Conservation (phyloP, 2,797 vertebrate genomes). For the Nannoperca australis region DNA sequence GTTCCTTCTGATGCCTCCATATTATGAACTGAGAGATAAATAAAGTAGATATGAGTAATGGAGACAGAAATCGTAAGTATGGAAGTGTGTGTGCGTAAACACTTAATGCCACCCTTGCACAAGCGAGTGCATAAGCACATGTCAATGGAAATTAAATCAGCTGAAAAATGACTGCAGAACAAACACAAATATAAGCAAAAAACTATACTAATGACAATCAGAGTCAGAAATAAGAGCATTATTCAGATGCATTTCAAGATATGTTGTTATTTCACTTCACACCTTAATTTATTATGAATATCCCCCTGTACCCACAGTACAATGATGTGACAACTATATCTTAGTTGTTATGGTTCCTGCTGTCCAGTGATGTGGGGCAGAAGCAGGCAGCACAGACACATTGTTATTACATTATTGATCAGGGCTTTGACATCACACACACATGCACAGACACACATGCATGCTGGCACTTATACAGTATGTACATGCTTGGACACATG, state of each 20-base stretch:
- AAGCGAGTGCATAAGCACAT: no score
- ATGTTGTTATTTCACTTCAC: background rate
- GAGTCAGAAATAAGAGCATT: background rate
- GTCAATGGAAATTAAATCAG: background rate
- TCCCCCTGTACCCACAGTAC: background rate
- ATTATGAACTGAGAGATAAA: background rate
- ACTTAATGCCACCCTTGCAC: no score
- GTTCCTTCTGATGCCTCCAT: background rate
- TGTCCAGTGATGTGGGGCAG: constrained; percentile 3
- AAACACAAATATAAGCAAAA: background rate
- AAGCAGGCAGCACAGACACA: constrained; percentile 22
- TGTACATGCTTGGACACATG: constrained; percentile 6
- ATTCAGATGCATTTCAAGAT: background rate
- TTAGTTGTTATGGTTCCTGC: constrained; percentile 4
- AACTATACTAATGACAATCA: background rate
- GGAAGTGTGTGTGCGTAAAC: no score
- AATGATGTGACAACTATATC: constrained; percentile 4
- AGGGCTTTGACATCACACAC: constrained; percentile 30
- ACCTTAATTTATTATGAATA: background rate
- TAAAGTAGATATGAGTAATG: background rate
- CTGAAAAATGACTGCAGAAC: background rate
- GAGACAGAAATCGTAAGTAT: no score
- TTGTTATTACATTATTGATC: constrained; percentile 54
- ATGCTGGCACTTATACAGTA: constrained; percentile 5
- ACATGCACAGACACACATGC: constrained; percentile 8